A percentile compares a stretch with the other conserved stretches of the same genome.
phyloP scores from a whole-genome alignment of 2,113 vertebrate genomes.

The Oenanthe oenanthe region DNA sequence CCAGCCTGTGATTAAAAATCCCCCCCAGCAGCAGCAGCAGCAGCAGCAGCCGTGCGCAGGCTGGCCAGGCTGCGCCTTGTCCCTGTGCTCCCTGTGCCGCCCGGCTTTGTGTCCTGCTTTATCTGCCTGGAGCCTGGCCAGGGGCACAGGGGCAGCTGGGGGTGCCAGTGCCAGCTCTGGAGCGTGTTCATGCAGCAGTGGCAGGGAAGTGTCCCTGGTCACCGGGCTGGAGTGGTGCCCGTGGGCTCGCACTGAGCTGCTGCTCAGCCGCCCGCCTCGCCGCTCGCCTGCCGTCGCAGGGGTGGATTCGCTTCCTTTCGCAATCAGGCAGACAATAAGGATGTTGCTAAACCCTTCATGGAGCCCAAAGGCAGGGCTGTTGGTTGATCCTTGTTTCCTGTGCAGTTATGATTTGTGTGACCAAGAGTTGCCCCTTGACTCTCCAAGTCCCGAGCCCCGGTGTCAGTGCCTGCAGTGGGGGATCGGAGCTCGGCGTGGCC shows the following conservation, averaged over 20 bases:
- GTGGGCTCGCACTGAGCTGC: neutral
- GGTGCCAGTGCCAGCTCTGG: neutral
- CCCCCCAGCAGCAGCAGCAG: neutral
- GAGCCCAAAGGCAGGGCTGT: slow-evolving; percentile 1
- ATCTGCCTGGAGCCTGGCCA: neutral
- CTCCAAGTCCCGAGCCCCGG: neutral
- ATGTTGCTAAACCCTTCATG: slow-evolving; percentile 20
- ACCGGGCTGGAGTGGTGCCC: slow-evolving; percentile 29
- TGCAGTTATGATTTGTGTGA: neutral
- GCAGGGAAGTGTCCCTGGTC: slow-evolving; percentile 9
- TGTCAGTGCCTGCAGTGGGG: neutral
- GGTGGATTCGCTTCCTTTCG: slow-evolving; percentile 31
- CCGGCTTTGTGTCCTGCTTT: slow-evolving; percentile 15
- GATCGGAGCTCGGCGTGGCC: neutral
- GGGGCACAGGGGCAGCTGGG: neutral
- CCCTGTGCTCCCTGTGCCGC: neutral
- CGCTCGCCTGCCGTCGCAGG: neutral
- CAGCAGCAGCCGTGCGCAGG: neutral
- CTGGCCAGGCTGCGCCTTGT: neutral
- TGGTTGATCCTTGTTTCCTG: neutral
- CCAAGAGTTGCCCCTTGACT: neutral
- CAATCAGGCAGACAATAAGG: slow-evolving; percentile 31
- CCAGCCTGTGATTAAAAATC: neutral
- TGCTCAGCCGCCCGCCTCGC: slow-evolving; percentile 1
- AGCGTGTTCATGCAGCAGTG: neutral